A percentile compares a stretch with the other conserved stretches of the same genome.
phyloP scores from a whole-genome alignment of 2,797 vertebrate genomes.

The Rhinatrema bivittatum region DNA sequence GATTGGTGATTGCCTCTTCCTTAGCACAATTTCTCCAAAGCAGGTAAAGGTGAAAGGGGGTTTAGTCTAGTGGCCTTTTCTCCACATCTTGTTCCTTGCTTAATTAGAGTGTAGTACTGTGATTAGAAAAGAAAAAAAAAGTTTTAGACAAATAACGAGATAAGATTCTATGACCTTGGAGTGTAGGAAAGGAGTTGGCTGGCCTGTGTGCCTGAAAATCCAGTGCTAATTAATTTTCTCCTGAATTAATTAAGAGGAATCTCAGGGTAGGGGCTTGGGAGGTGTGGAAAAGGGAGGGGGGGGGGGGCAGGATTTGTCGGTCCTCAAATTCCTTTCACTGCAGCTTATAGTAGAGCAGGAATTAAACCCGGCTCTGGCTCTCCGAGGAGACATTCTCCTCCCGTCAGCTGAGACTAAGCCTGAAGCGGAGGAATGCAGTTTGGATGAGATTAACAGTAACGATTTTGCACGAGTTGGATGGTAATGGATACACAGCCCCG shows the following conservation, averaged over 20 bases:
- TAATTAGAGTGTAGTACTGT: slow-evolving; percentile 45
- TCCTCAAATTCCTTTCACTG: slow-evolving; percentile 20
- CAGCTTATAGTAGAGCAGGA: slow-evolving; percentile 5
- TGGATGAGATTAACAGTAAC: too few species aligned
- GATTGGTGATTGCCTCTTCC: slow-evolving; percentile 41
- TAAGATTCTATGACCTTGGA: slow-evolving; percentile 16
- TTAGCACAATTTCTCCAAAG: too few species aligned
- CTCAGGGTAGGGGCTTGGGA: slow-evolving; percentile 19
- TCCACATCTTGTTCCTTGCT: slow-evolving; percentile 50
- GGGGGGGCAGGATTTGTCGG: slow-evolving; percentile 4
- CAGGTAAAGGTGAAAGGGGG: too few species aligned
- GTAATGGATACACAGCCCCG: too few species aligned
- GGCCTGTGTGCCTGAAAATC: slow-evolving; percentile 50
- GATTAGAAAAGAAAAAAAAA: slow-evolving; percentile 25
- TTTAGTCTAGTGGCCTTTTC: too few species aligned
- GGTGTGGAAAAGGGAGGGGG: slow-evolving; percentile 1
- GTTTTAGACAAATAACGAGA: slow-evolving; percentile 18
- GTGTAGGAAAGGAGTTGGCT: slow-evolving; percentile 21
- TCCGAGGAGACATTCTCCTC: neutral
- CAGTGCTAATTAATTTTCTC: slow-evolving; percentile 68
- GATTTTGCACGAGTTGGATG: too few species aligned
- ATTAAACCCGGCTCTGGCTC: neutral
- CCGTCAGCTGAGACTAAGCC: fast-evolving
- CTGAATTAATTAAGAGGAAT: slow-evolving; percentile 69
- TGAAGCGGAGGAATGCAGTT: too few species aligned